These are phyloP conservation scores for Callipepla squamata DNA, from an alignment of 2,113 vertebrate species.

Conservation along the genomic window DNA sequence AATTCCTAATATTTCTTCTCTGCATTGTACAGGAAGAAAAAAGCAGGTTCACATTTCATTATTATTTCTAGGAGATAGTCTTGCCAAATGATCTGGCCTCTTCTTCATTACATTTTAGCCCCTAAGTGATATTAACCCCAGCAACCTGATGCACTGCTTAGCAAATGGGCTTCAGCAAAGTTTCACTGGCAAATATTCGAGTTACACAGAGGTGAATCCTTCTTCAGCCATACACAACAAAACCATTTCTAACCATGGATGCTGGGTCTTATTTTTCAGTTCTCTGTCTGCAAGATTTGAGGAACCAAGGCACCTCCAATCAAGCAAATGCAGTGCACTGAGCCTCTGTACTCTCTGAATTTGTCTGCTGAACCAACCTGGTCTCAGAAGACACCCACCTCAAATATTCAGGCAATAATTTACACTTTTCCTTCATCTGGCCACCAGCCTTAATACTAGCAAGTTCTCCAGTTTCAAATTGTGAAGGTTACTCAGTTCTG, in stretches of 20 bases:
- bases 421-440: background rate
- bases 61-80: background rate
- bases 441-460: background rate
- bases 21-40: background rate
- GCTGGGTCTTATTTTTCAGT: background rate
- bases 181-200: background rate
- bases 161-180: background rate
- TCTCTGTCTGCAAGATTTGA: fast-evolving
- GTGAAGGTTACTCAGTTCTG: background rate
- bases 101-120: background rate
- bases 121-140: background rate
- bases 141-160: background rate
- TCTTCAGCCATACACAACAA: background rate
- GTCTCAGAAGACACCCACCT: background rate
- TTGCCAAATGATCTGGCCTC: background rate
- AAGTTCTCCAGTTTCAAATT: background rate
- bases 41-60: background rate
- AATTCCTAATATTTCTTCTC: background rate
- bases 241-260: background rate
- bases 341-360: background rate
- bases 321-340: background rate
- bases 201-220: background rate
- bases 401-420: background rate
- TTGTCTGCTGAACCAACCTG: background rate
- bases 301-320: background rate